Evolutionary conservation across 2,888 invertebrate genomes (phyloP).

Genomic region (Netelia virgata): DNA sequence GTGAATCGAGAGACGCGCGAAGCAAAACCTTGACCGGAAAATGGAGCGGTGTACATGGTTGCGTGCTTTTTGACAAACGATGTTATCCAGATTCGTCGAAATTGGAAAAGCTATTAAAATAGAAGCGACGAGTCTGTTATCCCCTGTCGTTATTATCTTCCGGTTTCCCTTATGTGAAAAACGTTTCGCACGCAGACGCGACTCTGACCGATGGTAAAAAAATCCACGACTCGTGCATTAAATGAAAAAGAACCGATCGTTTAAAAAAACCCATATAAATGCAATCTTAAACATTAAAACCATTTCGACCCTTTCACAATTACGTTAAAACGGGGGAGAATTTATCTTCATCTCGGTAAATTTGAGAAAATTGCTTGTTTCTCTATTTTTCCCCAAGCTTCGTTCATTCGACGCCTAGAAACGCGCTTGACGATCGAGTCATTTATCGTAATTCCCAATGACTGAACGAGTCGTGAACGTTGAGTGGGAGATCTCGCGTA

Average conservation of each 20-base stretch:
- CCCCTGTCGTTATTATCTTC: background rate
- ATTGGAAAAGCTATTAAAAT: slow-evolving; percentile 36
- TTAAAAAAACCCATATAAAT: too few species aligned
- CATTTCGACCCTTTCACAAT: too few species aligned
- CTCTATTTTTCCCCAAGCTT: too few species aligned
- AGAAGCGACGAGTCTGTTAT: background rate
- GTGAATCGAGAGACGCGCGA: slow-evolving; percentile 11
- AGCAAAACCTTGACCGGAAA: slow-evolving; percentile 63
- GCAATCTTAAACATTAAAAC: too few species aligned
- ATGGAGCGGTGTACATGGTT: slow-evolving; percentile 17
- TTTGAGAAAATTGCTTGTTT: too few species aligned
- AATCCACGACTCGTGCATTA: background rate
- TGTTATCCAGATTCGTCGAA: slow-evolving; percentile 37
- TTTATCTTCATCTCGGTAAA: too few species aligned
- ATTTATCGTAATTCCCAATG: background rate
- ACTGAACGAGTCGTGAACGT: background rate
- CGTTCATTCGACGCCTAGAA: too few species aligned
- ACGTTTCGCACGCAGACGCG: background rate
- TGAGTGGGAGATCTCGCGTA: background rate
- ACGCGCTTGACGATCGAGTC: too few species aligned
- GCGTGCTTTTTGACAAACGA: slow-evolving; percentile 1
- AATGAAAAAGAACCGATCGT: too few species aligned
- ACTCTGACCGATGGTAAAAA: background rate
- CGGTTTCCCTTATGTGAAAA: background rate
- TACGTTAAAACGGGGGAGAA: too few species aligned